Evolutionary conservation across 1,140 invertebrate species (phyloP).

Genomic region (Brachionus angularis): DNA sequence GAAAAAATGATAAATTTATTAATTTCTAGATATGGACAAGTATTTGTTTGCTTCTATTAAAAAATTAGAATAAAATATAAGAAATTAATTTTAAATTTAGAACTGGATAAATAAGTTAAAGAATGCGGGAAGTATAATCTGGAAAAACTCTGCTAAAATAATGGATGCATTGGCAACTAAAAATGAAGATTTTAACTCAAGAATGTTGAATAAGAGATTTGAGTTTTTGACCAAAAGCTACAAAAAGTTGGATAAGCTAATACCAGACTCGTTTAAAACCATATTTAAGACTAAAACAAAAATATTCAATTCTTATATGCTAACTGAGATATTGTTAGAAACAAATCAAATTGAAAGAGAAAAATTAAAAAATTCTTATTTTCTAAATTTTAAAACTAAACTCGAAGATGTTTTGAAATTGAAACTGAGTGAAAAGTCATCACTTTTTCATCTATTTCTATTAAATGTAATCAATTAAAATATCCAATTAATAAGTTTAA

Average conservation of each 20-base stretch:
- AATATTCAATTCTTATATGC: conserved; percentile 41
- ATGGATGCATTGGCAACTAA: conserved; percentile 11
- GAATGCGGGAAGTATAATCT: conserved; percentile 19
- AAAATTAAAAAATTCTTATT: conserved; percentile 35
- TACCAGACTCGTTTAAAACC: conserved; percentile 11
- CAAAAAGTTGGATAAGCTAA: not conserved
- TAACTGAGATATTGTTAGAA: conserved; percentile 36
- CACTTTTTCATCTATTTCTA: too few species aligned
- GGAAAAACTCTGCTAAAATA: conserved; percentile 42
- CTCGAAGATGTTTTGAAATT: too few species aligned
- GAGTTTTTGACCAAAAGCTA: conserved; percentile 36
- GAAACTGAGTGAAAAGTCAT: too few species aligned
- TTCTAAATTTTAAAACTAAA: not conserved
- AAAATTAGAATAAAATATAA: too few species aligned
- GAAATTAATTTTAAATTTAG: too few species aligned
- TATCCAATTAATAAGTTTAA: too few species aligned
- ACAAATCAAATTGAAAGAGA: not conserved
- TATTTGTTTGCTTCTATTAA: too few species aligned
- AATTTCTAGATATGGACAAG: not conserved
- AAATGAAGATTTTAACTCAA: conserved; percentile 7
- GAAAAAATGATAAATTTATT: conserved; percentile 4
- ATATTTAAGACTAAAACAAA: conserved; percentile 29
- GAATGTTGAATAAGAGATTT: conserved; percentile 33
- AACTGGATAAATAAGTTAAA: conserved; percentile 10
- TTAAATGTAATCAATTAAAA: conserved; percentile 1